A percentile compares a stretch with the other conserved stretches of the same genome.
phyloP scores from a whole-genome alignment of 1,140 invertebrate genomes.

The Phenacoccus solenopsis region DNA sequence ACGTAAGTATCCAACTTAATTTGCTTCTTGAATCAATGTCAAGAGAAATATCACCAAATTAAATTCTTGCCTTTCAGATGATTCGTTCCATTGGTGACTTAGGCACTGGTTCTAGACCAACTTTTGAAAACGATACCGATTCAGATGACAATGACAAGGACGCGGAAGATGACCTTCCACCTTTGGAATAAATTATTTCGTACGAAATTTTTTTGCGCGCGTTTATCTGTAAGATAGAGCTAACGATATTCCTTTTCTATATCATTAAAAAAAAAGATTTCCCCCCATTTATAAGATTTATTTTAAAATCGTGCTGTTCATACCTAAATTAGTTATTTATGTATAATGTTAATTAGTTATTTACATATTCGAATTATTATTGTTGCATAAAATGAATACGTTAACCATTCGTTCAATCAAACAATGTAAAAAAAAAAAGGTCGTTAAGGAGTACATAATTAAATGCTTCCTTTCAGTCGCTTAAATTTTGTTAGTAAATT shows the following conservation, averaged over 20 bases:
- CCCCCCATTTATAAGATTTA: background rate
- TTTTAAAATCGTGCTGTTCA: slow-evolving; percentile 8
- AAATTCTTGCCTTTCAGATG: background rate
- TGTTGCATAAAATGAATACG: too few relatives aligned
- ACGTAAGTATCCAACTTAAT: slow-evolving; percentile 36
- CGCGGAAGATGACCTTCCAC: background rate
- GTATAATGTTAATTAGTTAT: background rate
- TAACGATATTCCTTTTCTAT: background rate
- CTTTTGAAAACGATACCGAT: background rate
- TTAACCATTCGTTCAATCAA: too few relatives aligned
- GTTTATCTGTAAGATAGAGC: slow-evolving; percentile 9
- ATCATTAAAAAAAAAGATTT: slow-evolving; percentile 8
- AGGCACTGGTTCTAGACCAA: background rate
- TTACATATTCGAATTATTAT: background rate
- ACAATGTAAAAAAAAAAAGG: too few relatives aligned
- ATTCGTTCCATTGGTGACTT: slow-evolving; percentile 3
- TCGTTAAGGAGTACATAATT: too few relatives aligned
- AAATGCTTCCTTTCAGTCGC: too few relatives aligned
- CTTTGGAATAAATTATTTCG: background rate
- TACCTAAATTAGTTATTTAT: slow-evolving; percentile 6
- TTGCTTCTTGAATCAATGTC: too few relatives aligned
- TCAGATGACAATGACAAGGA: background rate
- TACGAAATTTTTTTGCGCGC: background rate
- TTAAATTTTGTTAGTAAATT: background rate
- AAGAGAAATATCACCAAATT: background rate